A percentile compares a stretch with the other conserved stretches of the same genome.
Evolutionary conservation across 1,140 invertebrate species (phyloP).

Genomic region (Rhyzopertha dominica): DNA sequence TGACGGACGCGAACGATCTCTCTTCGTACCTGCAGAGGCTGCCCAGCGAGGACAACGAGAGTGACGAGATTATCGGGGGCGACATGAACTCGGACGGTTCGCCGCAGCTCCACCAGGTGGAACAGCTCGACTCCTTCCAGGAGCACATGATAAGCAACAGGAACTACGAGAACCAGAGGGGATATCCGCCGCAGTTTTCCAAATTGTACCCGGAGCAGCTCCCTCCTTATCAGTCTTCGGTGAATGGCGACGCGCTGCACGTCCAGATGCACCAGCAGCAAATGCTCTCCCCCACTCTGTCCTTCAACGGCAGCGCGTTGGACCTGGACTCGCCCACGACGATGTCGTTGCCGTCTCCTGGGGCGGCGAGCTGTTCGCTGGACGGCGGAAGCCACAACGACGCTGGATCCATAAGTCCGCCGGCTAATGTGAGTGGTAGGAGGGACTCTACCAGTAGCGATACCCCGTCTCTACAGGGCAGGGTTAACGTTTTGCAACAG

Average conservation of each 20-base stretch:
- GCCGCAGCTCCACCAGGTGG: conserved; percentile 46
- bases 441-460: conserved; percentile 43
- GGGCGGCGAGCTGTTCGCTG: conserved; percentile 61
- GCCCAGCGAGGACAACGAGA: conserved; percentile 55
- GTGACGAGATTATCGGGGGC: conserved; percentile 41
- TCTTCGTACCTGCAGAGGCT: conserved; percentile 63
- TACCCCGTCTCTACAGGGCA: conserved; percentile 51
- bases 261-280: conserved; percentile 64
- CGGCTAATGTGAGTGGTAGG: conserved; percentile 59
- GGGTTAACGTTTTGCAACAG: conserved; percentile 76
- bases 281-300: conserved; percentile 62
- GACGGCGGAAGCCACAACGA: conserved; percentile 57
- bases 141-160: conserved; percentile 44
- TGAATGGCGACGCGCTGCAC: conserved; percentile 47
- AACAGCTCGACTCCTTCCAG: conserved; percentile 45
- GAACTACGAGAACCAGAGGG: conserved; percentile 31
- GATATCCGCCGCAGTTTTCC: conserved; percentile 40
- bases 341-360: conserved; percentile 71
- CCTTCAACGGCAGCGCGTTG: conserved; percentile 61
- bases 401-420: conserved; percentile 53
- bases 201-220: conserved; percentile 48
- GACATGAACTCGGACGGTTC: conserved; percentile 44
- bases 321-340: conserved; percentile 73
- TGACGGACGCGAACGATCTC: conserved; percentile 69
- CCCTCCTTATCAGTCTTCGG: conserved; percentile 38